phyloP scores from a whole-genome alignment of 2,888 invertebrate species.

The Falcaria lacertinaria region DNA sequence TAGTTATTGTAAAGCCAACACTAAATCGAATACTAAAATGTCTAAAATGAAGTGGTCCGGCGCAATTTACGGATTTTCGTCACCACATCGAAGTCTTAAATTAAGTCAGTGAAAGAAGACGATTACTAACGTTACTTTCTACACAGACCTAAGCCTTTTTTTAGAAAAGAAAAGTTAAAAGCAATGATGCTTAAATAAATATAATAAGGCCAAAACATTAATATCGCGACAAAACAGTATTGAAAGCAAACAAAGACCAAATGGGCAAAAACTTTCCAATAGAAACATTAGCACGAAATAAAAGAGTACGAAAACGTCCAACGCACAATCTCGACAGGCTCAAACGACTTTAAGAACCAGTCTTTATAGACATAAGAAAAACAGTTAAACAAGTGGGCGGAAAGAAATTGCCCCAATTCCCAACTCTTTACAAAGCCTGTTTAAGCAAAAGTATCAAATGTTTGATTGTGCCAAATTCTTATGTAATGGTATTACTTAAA shows the following conservation, averaged over 20 bases:
- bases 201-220: not conserved
- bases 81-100: too few relatives aligned
- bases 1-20: too few relatives aligned
- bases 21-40: too few relatives aligned
- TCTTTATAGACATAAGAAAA: not conserved
- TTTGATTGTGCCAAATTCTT: not conserved
- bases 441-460: not conserved
- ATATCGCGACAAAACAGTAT: not conserved
- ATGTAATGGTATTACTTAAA: conserved; percentile 4
- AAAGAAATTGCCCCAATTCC: not conserved
- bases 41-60: too few relatives aligned
- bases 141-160: too few relatives aligned
- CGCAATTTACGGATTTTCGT: too few relatives aligned
- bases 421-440: not conserved
- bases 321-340: not conserved
- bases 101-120: too few relatives aligned
- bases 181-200: not conserved
- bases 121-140: too few relatives aligned
- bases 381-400: not conserved
- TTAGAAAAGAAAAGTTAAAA: too few relatives aligned
- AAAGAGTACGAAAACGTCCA: not conserved
- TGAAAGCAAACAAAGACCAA: not conserved
- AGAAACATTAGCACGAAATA: not conserved
- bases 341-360: not conserved
- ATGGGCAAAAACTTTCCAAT: not conserved